Percentiles rank a stretch among this genome's conserved stretches.
These are phyloP conservation scores for Eleutherodactylus coqui DNA, from an alignment of 2,797 vertebrate genomes.

Conservation along the genomic window DNA sequence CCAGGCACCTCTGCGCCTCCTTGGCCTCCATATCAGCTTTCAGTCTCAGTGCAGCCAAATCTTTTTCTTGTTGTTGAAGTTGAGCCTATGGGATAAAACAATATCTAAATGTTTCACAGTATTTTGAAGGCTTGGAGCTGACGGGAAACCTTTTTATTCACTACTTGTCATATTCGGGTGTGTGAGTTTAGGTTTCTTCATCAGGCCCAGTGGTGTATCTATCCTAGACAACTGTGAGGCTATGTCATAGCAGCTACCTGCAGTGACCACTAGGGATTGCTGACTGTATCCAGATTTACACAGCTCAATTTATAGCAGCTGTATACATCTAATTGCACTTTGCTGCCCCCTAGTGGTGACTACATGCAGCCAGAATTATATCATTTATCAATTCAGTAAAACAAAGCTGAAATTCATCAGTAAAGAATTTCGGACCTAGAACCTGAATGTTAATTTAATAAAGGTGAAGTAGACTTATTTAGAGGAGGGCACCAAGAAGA, in stretches of 20 bases:
- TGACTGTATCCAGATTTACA: neutral
- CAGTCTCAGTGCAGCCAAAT: slow-evolving; percentile 63
- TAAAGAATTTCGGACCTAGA: neutral
- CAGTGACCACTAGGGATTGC: neutral
- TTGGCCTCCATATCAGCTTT: slow-evolving; percentile 66
- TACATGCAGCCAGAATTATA: neutral
- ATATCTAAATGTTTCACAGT: neutral
- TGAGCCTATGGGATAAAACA: slow-evolving; percentile 60
- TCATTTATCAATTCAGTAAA: too few relatives aligned
- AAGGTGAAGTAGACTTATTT: neutral
- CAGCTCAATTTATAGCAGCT: neutral
- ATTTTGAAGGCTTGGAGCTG: neutral
- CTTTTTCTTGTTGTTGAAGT: slow-evolving; percentile 63
- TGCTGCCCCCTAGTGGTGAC: neutral
- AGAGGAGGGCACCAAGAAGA: too few relatives aligned
- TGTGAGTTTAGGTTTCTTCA: neutral
- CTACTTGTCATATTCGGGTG: too few relatives aligned
- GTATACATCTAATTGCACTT: neutral
- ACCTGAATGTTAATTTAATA: too few relatives aligned
- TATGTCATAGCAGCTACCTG: neutral
- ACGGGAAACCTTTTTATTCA: too few relatives aligned
- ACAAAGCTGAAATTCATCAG: too few relatives aligned
- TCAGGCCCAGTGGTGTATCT: neutral
- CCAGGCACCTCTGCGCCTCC: slow-evolving; percentile 67
- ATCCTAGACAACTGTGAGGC: neutral